Conservation (phyloP, 2,113 vertebrate genomes). For the Pycnonotus jocosus region DNA sequence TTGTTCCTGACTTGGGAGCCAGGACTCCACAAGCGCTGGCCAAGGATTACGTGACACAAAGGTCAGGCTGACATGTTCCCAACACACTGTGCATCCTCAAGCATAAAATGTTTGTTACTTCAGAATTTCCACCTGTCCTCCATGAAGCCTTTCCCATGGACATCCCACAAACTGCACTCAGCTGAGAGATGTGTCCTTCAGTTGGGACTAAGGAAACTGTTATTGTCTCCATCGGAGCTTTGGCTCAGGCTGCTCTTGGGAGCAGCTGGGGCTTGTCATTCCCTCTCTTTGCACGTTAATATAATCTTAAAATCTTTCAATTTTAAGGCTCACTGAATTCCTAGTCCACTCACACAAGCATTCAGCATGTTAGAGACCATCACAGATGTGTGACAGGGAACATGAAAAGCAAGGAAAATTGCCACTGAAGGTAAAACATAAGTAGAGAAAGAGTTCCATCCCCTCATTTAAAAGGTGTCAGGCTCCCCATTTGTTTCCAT, state of each 20-base stretch:
- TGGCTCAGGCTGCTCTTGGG: neutral
- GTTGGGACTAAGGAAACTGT: neutral
- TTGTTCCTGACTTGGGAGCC: neutral
- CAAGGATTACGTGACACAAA: neutral
- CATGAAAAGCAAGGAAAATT: neutral
- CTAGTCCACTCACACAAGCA: neutral
- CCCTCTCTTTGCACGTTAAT: neutral
- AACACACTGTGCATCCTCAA: neutral
- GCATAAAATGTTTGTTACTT: neutral
- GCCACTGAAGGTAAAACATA: neutral
- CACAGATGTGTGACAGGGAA: neutral
- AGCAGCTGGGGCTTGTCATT: conserved; percentile 28
- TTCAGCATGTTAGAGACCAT: neutral
- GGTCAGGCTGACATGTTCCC: neutral
- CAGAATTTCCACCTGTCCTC: neutral
- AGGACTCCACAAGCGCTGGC: neutral
- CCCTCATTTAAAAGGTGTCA: neutral
- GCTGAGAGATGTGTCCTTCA: neutral
- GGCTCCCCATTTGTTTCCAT: neutral
- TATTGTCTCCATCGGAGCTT: neutral
- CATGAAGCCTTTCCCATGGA: neutral
- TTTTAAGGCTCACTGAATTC: neutral
- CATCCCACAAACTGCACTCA: neutral
- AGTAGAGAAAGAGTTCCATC: neutral
- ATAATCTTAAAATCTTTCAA: neutral